A percentile compares a stretch with the other conserved stretches of the same genome.
Evolutionary conservation across 2,113 vertebrate genomes (phyloP).

Genomic region (Xerus inauris): DNA sequence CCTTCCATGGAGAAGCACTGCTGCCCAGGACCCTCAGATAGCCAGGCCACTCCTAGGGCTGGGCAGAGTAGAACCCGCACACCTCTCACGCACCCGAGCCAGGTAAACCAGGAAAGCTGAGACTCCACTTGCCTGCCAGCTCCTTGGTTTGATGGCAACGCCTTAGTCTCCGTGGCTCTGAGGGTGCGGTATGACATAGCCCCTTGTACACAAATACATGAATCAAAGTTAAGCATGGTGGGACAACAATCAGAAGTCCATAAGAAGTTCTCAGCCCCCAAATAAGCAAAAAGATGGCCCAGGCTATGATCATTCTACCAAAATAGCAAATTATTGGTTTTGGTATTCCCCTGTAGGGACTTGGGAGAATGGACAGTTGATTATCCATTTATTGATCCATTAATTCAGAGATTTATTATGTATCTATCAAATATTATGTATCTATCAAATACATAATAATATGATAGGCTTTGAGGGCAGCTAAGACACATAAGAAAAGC

Average conservation of each 20-base stretch:
- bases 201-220: not conserved
- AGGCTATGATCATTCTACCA: not conserved
- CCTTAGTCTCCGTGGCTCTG: not conserved
- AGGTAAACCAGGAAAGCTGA: not conserved
- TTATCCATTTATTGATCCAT: not conserved
- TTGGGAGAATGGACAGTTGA: not conserved
- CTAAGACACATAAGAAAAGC: not conserved
- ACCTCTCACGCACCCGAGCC: not conserved
- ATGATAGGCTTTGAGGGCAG: not conserved
- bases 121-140: not conserved
- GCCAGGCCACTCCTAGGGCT: not conserved
- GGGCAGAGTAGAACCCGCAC: not conserved
- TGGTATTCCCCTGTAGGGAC: not conserved
- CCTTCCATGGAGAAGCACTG: constrained; percentile 57
- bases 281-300: not conserved
- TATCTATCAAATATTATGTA: not conserved
- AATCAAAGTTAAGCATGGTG: not conserved
- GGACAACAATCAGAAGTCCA: not conserved
- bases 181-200: accelerated
- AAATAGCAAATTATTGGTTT: constrained; percentile 4
- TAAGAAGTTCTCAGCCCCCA: not conserved
- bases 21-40: constrained; percentile 42
- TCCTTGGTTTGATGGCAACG: not conserved
- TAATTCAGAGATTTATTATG: not conserved
- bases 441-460: not conserved